Percentiles rank a stretch among this genome's conserved stretches.
Conservation (phyloP, 2,888 invertebrate species). For the Linnaemya tessellans region DNA sequence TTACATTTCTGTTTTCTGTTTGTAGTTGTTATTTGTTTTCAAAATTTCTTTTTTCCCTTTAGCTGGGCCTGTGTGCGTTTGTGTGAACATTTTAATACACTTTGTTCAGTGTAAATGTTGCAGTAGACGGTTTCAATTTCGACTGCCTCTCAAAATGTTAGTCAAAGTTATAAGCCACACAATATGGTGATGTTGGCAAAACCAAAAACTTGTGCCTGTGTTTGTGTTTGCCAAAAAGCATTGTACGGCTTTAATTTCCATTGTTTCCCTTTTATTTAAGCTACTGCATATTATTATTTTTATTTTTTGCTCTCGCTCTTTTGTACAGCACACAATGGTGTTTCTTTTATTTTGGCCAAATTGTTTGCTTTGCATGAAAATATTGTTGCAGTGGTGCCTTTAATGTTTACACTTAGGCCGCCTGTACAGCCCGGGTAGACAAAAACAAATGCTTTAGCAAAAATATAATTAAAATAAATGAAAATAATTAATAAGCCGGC, state of each 20-base stretch:
- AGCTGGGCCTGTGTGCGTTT: not conserved
- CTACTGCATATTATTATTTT: constrained; percentile 32
- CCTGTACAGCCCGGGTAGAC: not conserved
- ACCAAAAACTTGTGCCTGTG: constrained; percentile 62
- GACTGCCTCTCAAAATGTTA: constrained; percentile 26
- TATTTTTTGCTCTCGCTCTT: not conserved
- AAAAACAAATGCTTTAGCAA: not conserved
- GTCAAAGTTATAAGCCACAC: constrained; percentile 60
- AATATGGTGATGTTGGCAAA: constrained; percentile 59
- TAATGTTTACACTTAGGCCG: not conserved
- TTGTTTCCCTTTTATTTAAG: constrained; percentile 35
- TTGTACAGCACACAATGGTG: not conserved
- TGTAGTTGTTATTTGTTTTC: constrained; percentile 40
- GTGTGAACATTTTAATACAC: not conserved
- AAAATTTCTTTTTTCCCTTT: not conserved
- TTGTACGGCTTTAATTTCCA: constrained; percentile 42
- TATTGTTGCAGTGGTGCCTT: constrained; percentile 10
- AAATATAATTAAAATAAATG: not conserved
- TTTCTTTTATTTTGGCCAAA: constrained; percentile 28
- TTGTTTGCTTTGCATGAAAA: constrained; percentile 35
- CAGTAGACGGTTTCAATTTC: constrained; percentile 34
- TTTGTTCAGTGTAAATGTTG: constrained; percentile 31
- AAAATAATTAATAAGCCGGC: constrained; percentile 23
- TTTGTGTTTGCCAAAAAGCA: too few species aligned
- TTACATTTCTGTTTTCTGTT: constrained; percentile 36